These are phyloP conservation scores for Orthonevra nobilis DNA, from an alignment of 2,888 invertebrate genomes.

Conservation along the genomic window DNA sequence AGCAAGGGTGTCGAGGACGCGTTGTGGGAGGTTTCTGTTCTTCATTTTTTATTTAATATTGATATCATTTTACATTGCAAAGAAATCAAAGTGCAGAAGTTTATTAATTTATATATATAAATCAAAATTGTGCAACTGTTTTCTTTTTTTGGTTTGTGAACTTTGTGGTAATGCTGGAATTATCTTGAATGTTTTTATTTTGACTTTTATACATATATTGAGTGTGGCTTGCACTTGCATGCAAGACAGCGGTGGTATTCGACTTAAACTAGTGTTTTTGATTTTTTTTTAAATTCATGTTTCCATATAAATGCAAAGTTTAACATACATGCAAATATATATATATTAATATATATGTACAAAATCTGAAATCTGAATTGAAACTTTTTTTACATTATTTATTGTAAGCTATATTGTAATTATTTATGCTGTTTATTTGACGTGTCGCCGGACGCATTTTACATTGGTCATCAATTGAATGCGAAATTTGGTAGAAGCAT, in stretches of 20 bases:
- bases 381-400: no score
- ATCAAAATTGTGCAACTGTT: not conserved
- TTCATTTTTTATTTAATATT: constrained; percentile 40
- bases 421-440: constrained; percentile 31
- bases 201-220: no score
- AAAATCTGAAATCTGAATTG: no score
- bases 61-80: no score
- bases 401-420: no score
- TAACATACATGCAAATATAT: no score
- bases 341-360: constrained; percentile 5
- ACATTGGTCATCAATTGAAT: constrained; percentile 29
- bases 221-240: not conserved
- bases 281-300: not conserved
- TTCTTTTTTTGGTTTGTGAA: constrained; percentile 12
- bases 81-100: no score
- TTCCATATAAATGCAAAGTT: not conserved
- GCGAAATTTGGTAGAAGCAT: constrained; percentile 34
- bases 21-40: constrained; percentile 35
- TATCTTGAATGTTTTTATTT: no score
- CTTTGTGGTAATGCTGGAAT: no score
- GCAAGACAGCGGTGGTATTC: constrained; percentile 4
- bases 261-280: constrained; percentile 4
- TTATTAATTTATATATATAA: not conserved
- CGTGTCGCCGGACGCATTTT: constrained; percentile 51
- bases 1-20: constrained; percentile 23